Evolutionary conservation across 2,797 vertebrate genomes (phyloP), one percentile per base, ranked within the genome.

Genomic region (Rhinatrema bivittatum): DNA sequence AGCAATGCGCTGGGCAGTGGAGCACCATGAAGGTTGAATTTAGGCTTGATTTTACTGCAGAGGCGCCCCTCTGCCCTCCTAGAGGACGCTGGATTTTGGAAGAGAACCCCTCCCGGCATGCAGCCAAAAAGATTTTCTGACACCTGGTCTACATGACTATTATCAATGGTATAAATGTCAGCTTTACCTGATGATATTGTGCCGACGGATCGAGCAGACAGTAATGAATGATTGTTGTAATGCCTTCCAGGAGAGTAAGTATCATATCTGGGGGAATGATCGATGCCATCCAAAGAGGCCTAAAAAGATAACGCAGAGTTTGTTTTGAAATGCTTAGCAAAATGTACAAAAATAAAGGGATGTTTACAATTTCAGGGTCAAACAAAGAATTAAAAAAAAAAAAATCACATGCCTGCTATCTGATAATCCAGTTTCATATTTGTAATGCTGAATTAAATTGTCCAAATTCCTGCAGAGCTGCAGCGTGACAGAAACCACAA

Each of bases 391-490:
- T n/a, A n/a, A n/a, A n/a, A n/a, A n/a, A n/a, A n/a, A 33, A 5
- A 37, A 7, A 6, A 11, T 19, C 2, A 44, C 78, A 23, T 90
- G 93, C 96, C 95, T 94, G 70, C 53, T 84, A 47, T 93, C 85
- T 16, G 82, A 91, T 23, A 96, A 78, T 49, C 90, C 91, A 0
- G 80, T 94, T 82, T 99, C 96, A 6, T 93, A 97, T 65, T 88
- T 93, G 57, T 94, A 97, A 72, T 99, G 95, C 53, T 93, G 94
- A 62, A 98, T 89, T 52, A 98, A 82, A 55, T 93, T 95, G 74
- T 99, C 96, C 62, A 99, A 78, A 75, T 99, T 99, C 55, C 89
- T 87, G 74, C 96, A 98, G 29, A 99, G 87, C 70, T 99, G 96
- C 36, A 98, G 81, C 2, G 94, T 97, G 61, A 99, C 92, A 1